Conservation (phyloP, 2,113 vertebrate genomes). For the Rhea americana region DNA sequence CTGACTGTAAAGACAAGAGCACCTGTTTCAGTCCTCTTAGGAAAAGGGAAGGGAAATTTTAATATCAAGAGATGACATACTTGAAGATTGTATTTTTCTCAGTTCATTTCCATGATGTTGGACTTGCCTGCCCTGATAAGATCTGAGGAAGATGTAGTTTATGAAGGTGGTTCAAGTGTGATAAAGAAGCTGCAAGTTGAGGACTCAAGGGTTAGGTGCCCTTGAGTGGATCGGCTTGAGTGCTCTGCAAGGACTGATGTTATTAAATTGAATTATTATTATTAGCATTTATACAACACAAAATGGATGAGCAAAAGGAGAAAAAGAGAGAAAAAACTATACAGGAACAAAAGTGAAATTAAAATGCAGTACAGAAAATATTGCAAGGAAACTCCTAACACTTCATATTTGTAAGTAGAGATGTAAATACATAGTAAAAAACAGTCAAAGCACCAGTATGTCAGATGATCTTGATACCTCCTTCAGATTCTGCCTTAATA, state of each 20-base stretch:
- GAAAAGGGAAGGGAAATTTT: constrained; percentile 3
- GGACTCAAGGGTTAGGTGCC: constrained; percentile 71
- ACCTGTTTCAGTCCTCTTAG: constrained; percentile 5
- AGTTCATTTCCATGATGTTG: constrained; percentile 71
- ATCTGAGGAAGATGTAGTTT: constrained; percentile 75
- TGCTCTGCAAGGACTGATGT: constrained; percentile 68
- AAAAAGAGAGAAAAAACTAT: background rate
- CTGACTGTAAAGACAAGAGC: constrained; percentile 6
- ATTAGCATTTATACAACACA: constrained; percentile 73
- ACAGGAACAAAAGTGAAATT: constrained; percentile 58
- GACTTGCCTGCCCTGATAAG: constrained; percentile 73
- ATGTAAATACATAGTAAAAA: background rate
- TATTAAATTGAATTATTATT: constrained; percentile 82
- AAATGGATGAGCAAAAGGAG: constrained; percentile 38
- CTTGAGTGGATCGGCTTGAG: constrained; percentile 74
- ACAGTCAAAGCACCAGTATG: background rate
- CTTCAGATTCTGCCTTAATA: background rate
- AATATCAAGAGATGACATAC: constrained; percentile 59
- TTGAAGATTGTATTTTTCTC: constrained; percentile 73
- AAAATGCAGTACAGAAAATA: constrained; percentile 31
- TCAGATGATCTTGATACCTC: background rate
- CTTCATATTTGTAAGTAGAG: background rate
- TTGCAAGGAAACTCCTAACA: constrained; percentile 7
- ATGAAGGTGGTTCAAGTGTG: constrained; percentile 75
- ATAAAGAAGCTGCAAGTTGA: constrained; percentile 75